Evolutionary conservation across 2,797 vertebrate genomes (phyloP).

Genomic region (Octomys mimax): DNA sequence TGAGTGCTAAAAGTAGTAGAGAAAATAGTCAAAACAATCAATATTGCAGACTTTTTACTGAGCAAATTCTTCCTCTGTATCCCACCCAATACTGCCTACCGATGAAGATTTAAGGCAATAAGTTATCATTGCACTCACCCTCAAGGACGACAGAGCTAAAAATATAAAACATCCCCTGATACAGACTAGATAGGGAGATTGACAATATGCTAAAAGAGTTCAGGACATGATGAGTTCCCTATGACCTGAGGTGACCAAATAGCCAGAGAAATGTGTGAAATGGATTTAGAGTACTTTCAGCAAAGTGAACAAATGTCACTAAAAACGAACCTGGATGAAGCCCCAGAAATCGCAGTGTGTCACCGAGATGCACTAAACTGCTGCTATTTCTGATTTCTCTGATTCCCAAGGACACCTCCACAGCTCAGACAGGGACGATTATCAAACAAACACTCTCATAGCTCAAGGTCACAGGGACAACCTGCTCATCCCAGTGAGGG

Average conservation of each 20-base stretch:
- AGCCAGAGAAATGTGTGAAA: slow-evolving; percentile 37
- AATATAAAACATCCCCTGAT: background rate
- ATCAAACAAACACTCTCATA: slow-evolving; percentile 62
- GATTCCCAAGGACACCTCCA: slow-evolving; percentile 38
- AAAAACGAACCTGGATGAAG: slow-evolving; percentile 40
- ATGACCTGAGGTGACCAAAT: background rate
- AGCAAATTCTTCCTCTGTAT: background rate
- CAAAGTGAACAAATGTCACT: slow-evolving; percentile 37
- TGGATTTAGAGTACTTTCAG: slow-evolving; percentile 55
- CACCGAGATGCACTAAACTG: background rate
- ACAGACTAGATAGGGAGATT: background rate
- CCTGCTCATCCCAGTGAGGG: slow-evolving; percentile 21
- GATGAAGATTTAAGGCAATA: slow-evolving; percentile 12
- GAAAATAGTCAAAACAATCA: slow-evolving; percentile 74
- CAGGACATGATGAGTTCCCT: background rate
- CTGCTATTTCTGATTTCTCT: slow-evolving; percentile 65
- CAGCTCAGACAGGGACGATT: slow-evolving; percentile 56
- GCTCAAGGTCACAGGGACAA: slow-evolving; percentile 70
- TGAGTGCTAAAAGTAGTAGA: slow-evolving; percentile 72
- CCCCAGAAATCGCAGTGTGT: slow-evolving; percentile 26
- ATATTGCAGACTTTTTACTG: slow-evolving; percentile 40
- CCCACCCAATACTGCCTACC: background rate
- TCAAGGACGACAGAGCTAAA: slow-evolving; percentile 22
- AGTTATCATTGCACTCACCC: background rate
- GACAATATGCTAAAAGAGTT: background rate